Evolutionary conservation across 2,888 invertebrate genomes (phyloP).

Genomic region (Rhopalosiphum nymphaeae): DNA sequence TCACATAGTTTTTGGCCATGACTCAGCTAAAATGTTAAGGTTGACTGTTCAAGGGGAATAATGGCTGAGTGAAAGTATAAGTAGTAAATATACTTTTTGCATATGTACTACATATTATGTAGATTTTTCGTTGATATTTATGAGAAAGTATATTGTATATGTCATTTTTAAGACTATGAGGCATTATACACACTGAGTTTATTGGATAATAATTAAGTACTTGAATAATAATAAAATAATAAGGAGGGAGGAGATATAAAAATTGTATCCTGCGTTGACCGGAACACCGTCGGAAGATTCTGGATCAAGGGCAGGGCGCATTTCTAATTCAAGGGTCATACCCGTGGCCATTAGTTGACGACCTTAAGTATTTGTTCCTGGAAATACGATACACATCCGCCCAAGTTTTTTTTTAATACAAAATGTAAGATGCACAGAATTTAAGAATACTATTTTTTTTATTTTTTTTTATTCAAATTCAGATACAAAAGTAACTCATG

Average conservation of each 20-base stretch:
- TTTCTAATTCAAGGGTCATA: slow-evolving; percentile 60
- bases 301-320: slow-evolving; percentile 50
- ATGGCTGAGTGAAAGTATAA: slow-evolving; percentile 48
- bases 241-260: neutral
- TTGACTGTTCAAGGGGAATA: slow-evolving; percentile 43
- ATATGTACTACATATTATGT: neutral
- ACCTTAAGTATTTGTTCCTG: slow-evolving; percentile 47
- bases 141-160: neutral
- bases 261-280: neutral
- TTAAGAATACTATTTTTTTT: neutral
- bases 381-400: slow-evolving; percentile 2
- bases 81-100: slow-evolving; percentile 1
- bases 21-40: slow-evolving; percentile 36
- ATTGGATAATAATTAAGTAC: neutral
- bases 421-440: slow-evolving; percentile 8
- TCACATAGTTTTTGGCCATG: slow-evolving; percentile 37
- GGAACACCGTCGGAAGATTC: slow-evolving; percentile 18
- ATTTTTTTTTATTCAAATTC: neutral
- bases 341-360: slow-evolving; percentile 13
- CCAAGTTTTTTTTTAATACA: neutral
- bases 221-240: neutral
- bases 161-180: neutral
- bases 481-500: neutral
- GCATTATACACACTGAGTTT: neutral
- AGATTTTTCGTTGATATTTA: neutral